Base-by-base conservation (phyloP, 2,888 invertebrate species). In the Eumacrocentrus americanus region DNA sequence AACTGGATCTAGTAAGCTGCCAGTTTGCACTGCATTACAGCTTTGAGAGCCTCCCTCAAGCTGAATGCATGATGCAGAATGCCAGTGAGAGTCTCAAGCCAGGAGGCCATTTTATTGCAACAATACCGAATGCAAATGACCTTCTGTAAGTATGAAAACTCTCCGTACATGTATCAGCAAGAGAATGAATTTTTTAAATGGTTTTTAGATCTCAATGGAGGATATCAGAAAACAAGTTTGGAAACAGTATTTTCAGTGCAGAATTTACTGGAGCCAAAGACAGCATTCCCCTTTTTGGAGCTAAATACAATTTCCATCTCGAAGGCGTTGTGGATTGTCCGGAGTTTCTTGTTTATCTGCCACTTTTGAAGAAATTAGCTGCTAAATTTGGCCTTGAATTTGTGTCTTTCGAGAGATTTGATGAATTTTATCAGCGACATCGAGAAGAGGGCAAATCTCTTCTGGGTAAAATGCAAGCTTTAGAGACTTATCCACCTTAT, bases 1-100 rank as follows among this genome's bases (percentile, higher is more conserved):
- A 88, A 71, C 87, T 98, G 73, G 94, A 99, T 80, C 76, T 99
- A 40, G 94, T 94, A 1, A 97, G 96, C 78, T 97, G 97, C 78
- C 99, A 99, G 82, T 99, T 99, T 86, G 94, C 97, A 18, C 91
- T 99, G 78, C 99, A 99, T 82, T 99, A 99, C 77, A 90, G 92
- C 74, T 98, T 97, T 81, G 95, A 96, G 81, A 91, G 92, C 60
- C 81, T 94, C 62, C 81, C 84, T 3, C 96, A 98, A 82, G 96
- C 96, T 0, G 89, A 94, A 75, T 89, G 90, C 76, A 95, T 98
- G 95, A 82, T 99, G 5, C 87, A 87, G 61, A 99, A 99, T 83
- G 93, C 93, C 6, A 89, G 95, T 5, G 96, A 96, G 78, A 91
- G 91, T 77, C 83, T 99, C 16, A 87, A 87, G 69, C 88, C 91